Conservation (phyloP, 2,888 invertebrate species). For the Griposia aprilina region DNA sequence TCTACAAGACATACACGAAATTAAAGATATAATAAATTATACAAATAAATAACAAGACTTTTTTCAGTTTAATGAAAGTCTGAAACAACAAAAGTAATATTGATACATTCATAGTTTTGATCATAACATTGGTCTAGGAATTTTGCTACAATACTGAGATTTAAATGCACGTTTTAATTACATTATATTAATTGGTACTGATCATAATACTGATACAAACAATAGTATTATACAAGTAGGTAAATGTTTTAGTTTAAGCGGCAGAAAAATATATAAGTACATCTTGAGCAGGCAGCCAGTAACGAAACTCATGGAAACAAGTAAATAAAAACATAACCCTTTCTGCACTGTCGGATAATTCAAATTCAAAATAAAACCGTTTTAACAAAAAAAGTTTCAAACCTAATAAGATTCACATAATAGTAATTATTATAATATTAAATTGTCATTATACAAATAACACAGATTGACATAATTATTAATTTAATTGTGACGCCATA, state of each 20-base stretch:
- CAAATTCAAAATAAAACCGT: neutral
- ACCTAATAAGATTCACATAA: neutral
- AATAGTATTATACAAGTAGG: too few relatives aligned
- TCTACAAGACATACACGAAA: neutral
- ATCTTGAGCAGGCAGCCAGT: too few relatives aligned
- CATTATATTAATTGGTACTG: neutral
- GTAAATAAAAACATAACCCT: neutral
- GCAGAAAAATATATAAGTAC: neutral
- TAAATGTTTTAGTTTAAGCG: neutral
- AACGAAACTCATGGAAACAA: neutral
- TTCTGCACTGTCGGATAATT: neutral
- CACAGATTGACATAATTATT: neutral
- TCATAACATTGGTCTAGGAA: neutral
- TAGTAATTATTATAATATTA: neutral
- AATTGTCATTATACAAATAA: neutral
- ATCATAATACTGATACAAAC: conserved; percentile 36
- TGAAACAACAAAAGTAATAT: neutral
- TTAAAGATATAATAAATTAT: neutral
- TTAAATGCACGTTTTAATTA: conserved; percentile 48
- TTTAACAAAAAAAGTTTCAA: neutral
- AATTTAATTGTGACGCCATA: neutral
- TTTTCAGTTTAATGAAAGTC: neutral
- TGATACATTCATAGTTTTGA: neutral
- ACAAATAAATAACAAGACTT: neutral
- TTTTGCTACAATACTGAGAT: conserved; percentile 40